Base-by-base conservation (phyloP, 2,797 vertebrate species). In the Orientallactaga sibirica region DNA sequence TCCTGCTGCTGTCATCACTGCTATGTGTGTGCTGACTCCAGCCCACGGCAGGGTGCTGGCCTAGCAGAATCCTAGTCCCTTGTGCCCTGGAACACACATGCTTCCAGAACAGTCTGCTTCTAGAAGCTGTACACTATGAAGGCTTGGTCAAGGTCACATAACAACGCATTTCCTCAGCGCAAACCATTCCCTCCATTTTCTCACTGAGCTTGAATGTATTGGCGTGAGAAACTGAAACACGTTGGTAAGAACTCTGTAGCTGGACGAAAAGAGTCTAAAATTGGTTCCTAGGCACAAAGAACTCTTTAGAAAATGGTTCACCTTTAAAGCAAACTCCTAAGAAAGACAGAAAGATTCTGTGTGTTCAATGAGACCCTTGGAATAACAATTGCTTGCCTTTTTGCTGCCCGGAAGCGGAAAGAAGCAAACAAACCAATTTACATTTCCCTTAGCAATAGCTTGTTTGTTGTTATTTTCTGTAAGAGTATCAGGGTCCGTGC, bases 321-420 rank as follows among this genome's bases (percentile, higher is more conserved):
- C 92, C 82, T 98, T 98, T 73, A 43, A 96, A 97, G 96, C 66
- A 29, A 29, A 91, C 78, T 95, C 86, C 78, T 93, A 83, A 95
- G 52, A 93, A 96, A 96, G 93, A 94, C 67, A 97, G 33, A 37
- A 95, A 94, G 66, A 79, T 94, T 96, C 93, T 86, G 71, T 97
- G 84, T 92, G 95, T 95, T 97, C 97, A 96, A 2, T 78, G 86
- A 97, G 81, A 97, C 78, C 89, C 73, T 94, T 94, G 15, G 87
- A 97, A 97, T 96, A 97, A 93, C n/a, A 96, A 96, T 91, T 74
- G 43, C 91, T 68, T 95, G 0, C 95, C 71, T 97, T 97, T 96
- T 93, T 89, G 94, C 90, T 97, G 95, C 96, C 96, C 96, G 95
- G 92, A 92, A 97, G 95, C 94, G 87, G 96, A 96, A 98, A 97